These are phyloP conservation scores for Brachyhypopomus gauderio DNA, from an alignment of 2,113 vertebrate species.

Conservation along the genomic window DNA sequence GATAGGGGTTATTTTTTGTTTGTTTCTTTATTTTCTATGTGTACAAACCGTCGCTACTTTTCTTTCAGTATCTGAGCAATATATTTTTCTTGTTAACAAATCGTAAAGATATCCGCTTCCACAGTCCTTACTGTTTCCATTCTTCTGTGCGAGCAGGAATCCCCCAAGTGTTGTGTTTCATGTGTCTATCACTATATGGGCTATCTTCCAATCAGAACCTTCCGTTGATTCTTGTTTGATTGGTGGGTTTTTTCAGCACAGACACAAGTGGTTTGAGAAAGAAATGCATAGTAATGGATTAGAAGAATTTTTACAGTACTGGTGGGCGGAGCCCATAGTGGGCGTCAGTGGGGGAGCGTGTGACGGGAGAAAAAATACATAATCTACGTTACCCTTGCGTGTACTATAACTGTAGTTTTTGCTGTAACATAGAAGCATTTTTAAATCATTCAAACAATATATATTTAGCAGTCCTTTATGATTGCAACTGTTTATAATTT, in stretches of 20 bases:
- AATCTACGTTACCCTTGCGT: constrained; percentile 58
- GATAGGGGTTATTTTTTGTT: not conserved
- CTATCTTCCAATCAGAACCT: constrained; percentile 27
- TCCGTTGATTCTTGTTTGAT: not conserved
- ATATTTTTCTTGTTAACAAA: constrained; percentile 53
- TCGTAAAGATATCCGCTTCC: constrained; percentile 22
- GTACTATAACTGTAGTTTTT: constrained; percentile 76
- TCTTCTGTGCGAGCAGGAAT: not conserved
- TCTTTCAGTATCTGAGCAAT: constrained; percentile 49
- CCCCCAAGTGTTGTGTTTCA: constrained; percentile 2
- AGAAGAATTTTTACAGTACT: not conserved
- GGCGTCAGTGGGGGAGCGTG: constrained; percentile 8
- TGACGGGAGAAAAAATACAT: not conserved
- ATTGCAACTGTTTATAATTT: constrained; percentile 74
- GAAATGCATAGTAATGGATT: not conserved
- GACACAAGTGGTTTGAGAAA: not conserved
- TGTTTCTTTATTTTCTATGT: constrained; percentile 13
- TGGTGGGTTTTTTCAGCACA: not conserved
- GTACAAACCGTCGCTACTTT: constrained; percentile 37
- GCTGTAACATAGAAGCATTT: constrained; percentile 78
- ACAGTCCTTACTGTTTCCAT: constrained; percentile 32
- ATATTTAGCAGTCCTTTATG: constrained; percentile 74
- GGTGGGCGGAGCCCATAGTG: not conserved
- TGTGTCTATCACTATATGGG: constrained; percentile 17
- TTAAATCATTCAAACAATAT: constrained; percentile 69